Evolutionary conservation across 2,797 vertebrate species (phyloP).

Genomic region (Sciurus carolinensis): DNA sequence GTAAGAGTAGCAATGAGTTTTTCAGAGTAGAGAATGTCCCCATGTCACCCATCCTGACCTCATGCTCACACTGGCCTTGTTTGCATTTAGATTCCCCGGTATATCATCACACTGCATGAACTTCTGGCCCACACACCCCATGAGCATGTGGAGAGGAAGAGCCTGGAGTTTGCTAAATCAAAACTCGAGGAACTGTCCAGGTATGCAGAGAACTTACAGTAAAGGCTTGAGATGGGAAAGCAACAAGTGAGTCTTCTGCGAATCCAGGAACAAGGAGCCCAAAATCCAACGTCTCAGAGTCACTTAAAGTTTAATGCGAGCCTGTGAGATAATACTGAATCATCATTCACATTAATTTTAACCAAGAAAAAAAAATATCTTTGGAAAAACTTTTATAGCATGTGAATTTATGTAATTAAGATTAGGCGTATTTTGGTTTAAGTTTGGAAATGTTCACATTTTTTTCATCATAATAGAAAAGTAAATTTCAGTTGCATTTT

Average conservation of each 20-base stretch:
- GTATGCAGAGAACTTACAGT: conserved; percentile 85
- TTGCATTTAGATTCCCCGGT: conserved; percentile 96
- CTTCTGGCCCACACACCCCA: conserved; percentile 98
- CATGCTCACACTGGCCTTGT: conserved; percentile 55
- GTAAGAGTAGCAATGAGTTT: not conserved
- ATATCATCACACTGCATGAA: conserved; percentile 99
- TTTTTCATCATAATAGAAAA: conserved; percentile 25
- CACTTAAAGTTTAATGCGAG: not conserved
- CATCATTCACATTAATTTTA: not conserved
- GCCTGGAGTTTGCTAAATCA: conserved; percentile 98
- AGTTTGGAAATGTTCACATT: conserved; percentile 38
- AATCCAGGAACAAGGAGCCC: not conserved
- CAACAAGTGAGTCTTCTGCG: not conserved
- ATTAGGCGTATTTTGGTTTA: conserved; percentile 6
- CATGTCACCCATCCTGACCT: not conserved
- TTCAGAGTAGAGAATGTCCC: not conserved
- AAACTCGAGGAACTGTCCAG: conserved; percentile 98
- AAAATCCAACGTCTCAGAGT: not conserved
- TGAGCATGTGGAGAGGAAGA: conserved; percentile 98
- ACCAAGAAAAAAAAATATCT: not conserved
- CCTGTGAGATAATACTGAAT: not conserved
- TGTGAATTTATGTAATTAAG: not conserved
- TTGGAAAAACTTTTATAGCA: not conserved
- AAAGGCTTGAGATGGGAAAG: not conserved
- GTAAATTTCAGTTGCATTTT: conserved; percentile 14